Evolutionary conservation across 35 echinoderm and acorn worm genomes (phyloP), one percentile per base, ranked within the genome.

Genomic region (Anneissia japonica): DNA sequence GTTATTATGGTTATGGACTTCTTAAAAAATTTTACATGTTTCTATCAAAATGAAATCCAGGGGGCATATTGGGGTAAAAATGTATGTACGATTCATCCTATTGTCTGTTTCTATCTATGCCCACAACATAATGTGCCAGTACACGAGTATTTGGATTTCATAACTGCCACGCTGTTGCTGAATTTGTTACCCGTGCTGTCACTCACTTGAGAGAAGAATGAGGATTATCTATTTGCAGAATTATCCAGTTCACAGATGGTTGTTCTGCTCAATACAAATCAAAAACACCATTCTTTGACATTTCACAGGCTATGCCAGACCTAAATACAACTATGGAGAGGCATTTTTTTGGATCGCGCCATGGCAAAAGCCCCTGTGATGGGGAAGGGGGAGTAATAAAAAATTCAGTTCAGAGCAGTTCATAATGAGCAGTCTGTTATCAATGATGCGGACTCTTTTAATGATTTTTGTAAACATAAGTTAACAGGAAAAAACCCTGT

Each of bases 21-120:
- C 75, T 88, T 85, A 0, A 76, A 94, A 29, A 94, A 94, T 34
- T 91, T 87, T 39, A 46, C 33, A n/a, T 90, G 88, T 38, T 56
- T 51, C 36, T 76, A 41, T 37, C 87, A 93, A 38, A 38, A 93
- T 38, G 92, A 93, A 72, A 81, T 90, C 14, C 92, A 93, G 31
- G 30, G 56, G 31, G 92, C 88, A 23, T 87, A 93, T 75, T 93
- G 92, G 87, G 28, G 39, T 46, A 39, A 81, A 74, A 10, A 55
- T 10, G 39, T 76, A 26, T 79, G 84, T 7, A 93, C 92, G 19
- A 23, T 90, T 9, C 92, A 93, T 73, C 87, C 87, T 0, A 93
- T 93, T 33, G 77, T 93, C 10, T 74, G 74, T 12, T 86, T 80
- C 37, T 89, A 93, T 43, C 10, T 23, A 4, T 93, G 87, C 46